Evolutionary conservation across 2,113 vertebrate species (phyloP), one percentile per base, ranked within the genome.

Genomic region (Alligator mississippiensis): DNA sequence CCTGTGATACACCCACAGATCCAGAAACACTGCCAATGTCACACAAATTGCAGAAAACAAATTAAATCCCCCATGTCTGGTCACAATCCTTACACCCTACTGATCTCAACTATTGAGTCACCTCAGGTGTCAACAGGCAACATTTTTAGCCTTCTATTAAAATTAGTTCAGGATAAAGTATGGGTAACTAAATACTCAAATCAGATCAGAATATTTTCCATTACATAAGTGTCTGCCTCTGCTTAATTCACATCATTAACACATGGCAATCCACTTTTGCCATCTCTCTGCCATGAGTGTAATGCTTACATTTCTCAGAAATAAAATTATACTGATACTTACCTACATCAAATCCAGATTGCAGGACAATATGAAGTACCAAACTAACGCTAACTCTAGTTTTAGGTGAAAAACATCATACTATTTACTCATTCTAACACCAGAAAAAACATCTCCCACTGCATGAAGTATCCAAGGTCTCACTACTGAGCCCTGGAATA

Each of bases 211-310:
- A 70, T 77, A 81, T 93, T 96, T 96, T 93, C 84, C 54, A 90
- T 92, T 95, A 55, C 68, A 85, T 58, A 79, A 88, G 82, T 61
- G 18, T 63, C 80, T 92, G 90, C 91, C 84, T 30, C 76, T 76
- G 87, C 84, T 80, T 94, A 94, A 93, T 93, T 94, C 47, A 90
- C 59, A 89, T 90, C 21, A 47, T 88, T 93, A 84, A 85, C 89
- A 89, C 55, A 62, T 17, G 82, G 88, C 70, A 93, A 93, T 84
- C 62, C 1, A 78, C 82, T 87, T 93, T 89, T 93, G 85, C 81
- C 92, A 22, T 70, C 92, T 90, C 77, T 93, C 58, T 34, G 47
- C 84, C 87, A 90, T 93, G 75, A 10, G 61, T 59, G 16, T 80
- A 94, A 93, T 30, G 24, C 47, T 38, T 13, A 89, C 70, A 85